A percentile compares a stretch with the other conserved stretches of the same genome.
phyloP scores from a whole-genome alignment of 2,113 vertebrate genomes.

The Bothrops jararaca region DNA sequence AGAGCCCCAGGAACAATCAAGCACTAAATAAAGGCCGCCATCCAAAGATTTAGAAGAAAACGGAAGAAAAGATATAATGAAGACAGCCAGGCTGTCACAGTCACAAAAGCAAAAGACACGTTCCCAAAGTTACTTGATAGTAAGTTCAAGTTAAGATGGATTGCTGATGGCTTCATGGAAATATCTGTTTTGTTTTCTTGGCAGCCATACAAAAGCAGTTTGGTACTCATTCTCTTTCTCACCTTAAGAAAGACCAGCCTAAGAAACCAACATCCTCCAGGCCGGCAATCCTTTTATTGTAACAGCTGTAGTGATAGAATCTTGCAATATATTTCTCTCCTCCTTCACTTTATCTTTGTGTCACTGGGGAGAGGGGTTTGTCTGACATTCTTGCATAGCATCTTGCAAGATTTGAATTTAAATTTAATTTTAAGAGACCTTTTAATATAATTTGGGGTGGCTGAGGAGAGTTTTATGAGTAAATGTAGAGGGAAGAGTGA shows the following conservation, averaged over 20 bases:
- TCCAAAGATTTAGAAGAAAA: slow-evolving; percentile 59
- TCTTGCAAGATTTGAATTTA: neutral
- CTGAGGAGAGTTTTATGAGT: neutral
- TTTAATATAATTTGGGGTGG: neutral
- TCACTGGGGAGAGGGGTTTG: neutral
- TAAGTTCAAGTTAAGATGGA: neutral
- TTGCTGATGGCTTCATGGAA: neutral
- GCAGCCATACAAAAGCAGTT: neutral
- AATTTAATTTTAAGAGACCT: neutral
- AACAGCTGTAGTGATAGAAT: neutral
- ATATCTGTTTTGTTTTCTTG: neutral
- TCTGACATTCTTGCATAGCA: neutral
- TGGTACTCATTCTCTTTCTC: neutral
- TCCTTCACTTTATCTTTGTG: neutral
- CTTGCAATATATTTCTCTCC: neutral
- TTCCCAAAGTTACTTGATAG: neutral
- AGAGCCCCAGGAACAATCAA: slow-evolving; percentile 45
- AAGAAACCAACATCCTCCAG: neutral
- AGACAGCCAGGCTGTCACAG: neutral
- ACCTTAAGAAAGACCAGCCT: neutral
- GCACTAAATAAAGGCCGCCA: slow-evolving; percentile 44
- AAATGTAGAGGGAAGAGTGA: neutral
- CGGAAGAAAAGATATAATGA: slow-evolving; percentile 33
- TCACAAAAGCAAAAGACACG: neutral
- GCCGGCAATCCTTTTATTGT: neutral